Evolutionary conservation across 2,113 vertebrate species (phyloP).

Genomic region (Alligator sinensis): DNA sequence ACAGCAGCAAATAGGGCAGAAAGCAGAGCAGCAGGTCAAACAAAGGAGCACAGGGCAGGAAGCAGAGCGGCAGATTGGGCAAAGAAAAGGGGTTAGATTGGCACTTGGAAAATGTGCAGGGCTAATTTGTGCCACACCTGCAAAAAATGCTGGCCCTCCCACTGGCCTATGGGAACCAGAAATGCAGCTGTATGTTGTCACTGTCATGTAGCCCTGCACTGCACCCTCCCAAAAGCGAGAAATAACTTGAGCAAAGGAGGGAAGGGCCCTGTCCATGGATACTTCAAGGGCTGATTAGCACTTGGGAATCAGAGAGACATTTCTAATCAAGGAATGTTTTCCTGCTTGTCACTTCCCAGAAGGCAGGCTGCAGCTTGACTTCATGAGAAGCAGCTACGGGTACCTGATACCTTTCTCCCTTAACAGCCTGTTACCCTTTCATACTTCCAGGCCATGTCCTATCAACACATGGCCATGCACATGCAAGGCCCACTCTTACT

Average conservation of each 20-base stretch:
- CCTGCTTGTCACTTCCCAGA: accelerated
- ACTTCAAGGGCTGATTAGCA: background rate
- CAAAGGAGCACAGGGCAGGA: background rate
- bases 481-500: background rate
- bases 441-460: background rate
- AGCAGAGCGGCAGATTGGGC: too few relatives aligned
- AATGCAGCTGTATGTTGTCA: background rate
- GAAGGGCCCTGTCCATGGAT: accelerated
- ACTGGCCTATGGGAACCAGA: too few relatives aligned
- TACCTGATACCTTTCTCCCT: background rate
- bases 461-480: accelerated
- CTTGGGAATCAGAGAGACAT: accelerated
- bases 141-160: too few relatives aligned
- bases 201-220: background rate
- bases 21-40: too few relatives aligned
- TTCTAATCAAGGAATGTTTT: background rate
- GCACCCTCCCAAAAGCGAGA: background rate
- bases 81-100: too few relatives aligned
- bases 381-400: background rate
- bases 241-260: background rate
- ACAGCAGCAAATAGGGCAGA: background rate
- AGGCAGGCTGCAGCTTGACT: background rate
- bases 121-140: too few relatives aligned
- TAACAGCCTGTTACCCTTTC: background rate
- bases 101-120: too few relatives aligned